Percentiles rank a stretch among this genome's conserved stretches.
These are phyloP conservation scores for Micropterix aruncella DNA, from an alignment of 2,888 invertebrate genomes.

Conservation along the genomic window DNA sequence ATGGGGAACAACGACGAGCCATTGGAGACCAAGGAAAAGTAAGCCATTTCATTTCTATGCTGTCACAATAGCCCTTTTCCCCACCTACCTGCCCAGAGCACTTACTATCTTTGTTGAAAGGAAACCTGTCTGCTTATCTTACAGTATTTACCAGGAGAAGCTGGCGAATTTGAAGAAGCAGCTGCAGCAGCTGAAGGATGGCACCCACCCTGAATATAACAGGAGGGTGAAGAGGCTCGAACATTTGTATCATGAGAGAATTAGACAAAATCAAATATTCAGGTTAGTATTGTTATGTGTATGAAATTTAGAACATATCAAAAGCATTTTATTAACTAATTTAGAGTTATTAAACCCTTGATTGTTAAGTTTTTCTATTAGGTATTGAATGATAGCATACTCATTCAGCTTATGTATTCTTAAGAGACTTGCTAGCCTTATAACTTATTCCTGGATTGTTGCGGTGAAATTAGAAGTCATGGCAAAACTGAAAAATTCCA, in stretches of 20 bases:
- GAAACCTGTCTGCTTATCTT: conserved; percentile 4
- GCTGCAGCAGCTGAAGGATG: conserved; percentile 74
- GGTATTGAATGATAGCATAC: too few relatives aligned
- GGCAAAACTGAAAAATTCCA: too few relatives aligned
- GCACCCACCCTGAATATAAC: conserved; percentile 74
- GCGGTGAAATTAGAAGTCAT: too few relatives aligned
- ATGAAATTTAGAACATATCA: too few relatives aligned
- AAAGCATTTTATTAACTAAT: too few relatives aligned
- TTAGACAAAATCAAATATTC: conserved; percentile 59
- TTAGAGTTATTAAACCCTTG: too few relatives aligned
- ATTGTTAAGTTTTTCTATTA: too few relatives aligned
- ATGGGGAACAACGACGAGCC: conserved; percentile 68
- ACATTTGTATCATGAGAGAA: conserved; percentile 65
- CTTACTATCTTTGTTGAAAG: conserved; percentile 1
- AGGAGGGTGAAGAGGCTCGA: conserved; percentile 72
- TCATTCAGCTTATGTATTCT: too few relatives aligned
- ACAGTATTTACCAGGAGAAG: conserved; percentile 83
- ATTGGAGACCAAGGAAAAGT: conserved; percentile 81
- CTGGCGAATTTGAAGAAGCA: conserved; percentile 79
- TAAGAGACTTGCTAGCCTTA: too few relatives aligned
- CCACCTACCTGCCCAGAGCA: neutral
- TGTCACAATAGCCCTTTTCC: neutral
- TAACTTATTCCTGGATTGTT: too few relatives aligned
- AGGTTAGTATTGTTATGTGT: too few relatives aligned
- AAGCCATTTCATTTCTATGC: conserved; percentile 23